phyloP scores from a whole-genome alignment of 2,888 invertebrate species.

The Erynnis tages region DNA sequence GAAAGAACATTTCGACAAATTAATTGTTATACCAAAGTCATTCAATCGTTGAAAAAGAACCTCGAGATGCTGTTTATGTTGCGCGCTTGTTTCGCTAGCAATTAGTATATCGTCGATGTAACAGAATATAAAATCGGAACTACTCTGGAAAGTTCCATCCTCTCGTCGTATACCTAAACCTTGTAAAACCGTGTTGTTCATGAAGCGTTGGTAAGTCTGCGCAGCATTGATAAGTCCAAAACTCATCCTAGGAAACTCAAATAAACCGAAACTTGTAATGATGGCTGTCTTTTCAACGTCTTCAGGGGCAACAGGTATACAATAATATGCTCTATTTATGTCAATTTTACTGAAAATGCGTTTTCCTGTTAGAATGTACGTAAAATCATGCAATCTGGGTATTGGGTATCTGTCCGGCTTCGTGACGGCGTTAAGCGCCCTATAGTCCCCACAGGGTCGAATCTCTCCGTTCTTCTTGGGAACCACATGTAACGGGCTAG shows the following conservation, averaged over 20 bases:
- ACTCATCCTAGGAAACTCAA: not conserved
- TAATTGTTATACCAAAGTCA: conserved; percentile 18
- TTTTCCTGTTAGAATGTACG: not conserved
- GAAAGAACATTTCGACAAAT: conserved; percentile 20
- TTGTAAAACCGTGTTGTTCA: conserved; percentile 8
- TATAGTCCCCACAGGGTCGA: not conserved
- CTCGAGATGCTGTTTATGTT: conserved; percentile 14
- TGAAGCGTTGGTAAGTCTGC: conserved; percentile 17
- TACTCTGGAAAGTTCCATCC: not conserved
- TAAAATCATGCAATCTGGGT: not conserved
- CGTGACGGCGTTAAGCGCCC: not conserved
- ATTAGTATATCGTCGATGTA: conserved; percentile 13
- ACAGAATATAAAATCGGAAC: conserved; percentile 17
- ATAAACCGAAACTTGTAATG: conserved; percentile 6
- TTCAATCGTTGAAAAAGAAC: conserved; percentile 10
- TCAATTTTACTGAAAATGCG: not conserved
- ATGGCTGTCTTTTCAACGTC: not conserved
- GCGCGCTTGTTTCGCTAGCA: not conserved
- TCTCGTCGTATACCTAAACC: too few species aligned
- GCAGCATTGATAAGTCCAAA: conserved; percentile 5
- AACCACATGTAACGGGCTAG: not conserved
- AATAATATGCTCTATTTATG: not conserved
- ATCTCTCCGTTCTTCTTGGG: not conserved
- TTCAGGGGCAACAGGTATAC: not conserved
- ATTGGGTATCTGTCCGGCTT: conserved; percentile 22